Base-by-base conservation (phyloP, 2,888 invertebrate genomes). In the Agrotis clavis region DNA sequence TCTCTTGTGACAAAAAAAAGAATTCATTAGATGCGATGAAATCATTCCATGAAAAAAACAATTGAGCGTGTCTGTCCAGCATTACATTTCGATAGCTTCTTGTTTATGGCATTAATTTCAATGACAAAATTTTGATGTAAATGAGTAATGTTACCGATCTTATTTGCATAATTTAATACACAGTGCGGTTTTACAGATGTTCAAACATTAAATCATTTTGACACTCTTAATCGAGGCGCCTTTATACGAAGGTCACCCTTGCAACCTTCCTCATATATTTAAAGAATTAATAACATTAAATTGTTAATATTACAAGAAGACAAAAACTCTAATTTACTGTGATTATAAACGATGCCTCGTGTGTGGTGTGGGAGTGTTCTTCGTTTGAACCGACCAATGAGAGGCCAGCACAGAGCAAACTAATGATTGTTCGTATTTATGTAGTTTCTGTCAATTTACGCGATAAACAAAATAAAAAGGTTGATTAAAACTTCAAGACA, bases 281-380 rank as follows among this genome's bases (percentile, higher is more conserved):
- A 50, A 25, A 67, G 0, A 75, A 70, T 77, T 35, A 62, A 50
- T 56, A 65, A 57, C 13, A 68, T 50, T 50, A 64, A 71, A 74
- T 54, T 51, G 47, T 66, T 30, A 62, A 21, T 64, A 14, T 65
- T 25, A 35, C 25, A 57, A 51, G 9, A 35, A 14, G 21, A 74
- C 53, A 74, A 65, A 68, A 68, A 51, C 25, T 35, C n/a, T 67
- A 60, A 74, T 79, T 74, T 70, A 83, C 54, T 54, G 65, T 47
- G 51, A 60, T 63, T 71, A 63, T 13, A 57, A 56, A 51, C 47
- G 69, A 41, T 51, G 51, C 66, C 62, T 84, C 70, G 60, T 67
- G 67, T 72, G 74, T 69, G 67, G 69, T 66, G 83, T 82, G 84
- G 85, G 85, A 54, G 85, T 76, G 85, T 73, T 72, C 67, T 21